Conservation (phyloP, 2,888 invertebrate genomes). For the Acrobasis repandana region DNA sequence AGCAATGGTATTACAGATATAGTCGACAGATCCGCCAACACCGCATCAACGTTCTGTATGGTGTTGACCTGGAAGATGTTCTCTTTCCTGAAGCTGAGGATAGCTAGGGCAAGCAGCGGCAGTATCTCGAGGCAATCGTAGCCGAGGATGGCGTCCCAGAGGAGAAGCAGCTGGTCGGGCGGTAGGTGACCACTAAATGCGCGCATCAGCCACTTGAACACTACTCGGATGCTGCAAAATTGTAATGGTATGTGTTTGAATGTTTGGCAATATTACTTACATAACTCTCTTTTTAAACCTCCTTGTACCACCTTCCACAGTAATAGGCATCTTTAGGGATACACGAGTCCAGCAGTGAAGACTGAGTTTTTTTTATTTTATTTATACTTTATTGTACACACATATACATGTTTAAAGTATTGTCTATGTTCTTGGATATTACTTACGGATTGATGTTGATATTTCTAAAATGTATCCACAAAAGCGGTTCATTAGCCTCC, state of each 20-base stretch:
- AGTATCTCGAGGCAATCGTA: conserved; percentile 96
- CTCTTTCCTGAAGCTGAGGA: conserved; percentile 92
- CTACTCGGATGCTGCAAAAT: conserved; percentile 89
- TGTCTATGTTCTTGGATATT: background rate
- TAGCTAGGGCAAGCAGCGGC: conserved; percentile 92
- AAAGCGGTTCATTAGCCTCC: conserved; percentile 93
- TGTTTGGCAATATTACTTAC: too few relatives aligned
- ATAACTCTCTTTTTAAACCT: too few relatives aligned
- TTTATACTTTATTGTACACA: too few relatives aligned
- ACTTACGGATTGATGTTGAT: conserved; percentile 96
- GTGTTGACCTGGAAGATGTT: conserved; percentile 90
- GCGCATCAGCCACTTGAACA: conserved; percentile 98
- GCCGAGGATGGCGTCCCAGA: conserved; percentile 96
- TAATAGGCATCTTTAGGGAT: too few relatives aligned
- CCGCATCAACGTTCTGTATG: conserved; percentile 91
- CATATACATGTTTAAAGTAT: too few relatives aligned
- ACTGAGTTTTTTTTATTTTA: too few relatives aligned
- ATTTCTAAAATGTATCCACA: conserved; percentile 95
- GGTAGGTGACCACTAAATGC: conserved; percentile 97
- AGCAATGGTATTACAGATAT: conserved; percentile 92
- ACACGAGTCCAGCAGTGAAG: too few relatives aligned
- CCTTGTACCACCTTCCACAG: too few relatives aligned
- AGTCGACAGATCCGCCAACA: conserved; percentile 93
- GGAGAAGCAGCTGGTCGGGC: conserved; percentile 93
- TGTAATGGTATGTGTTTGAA: too few relatives aligned